Percentiles rank a stretch among this genome's conserved stretches.
These are phyloP conservation scores for Centroberyx gerrardi DNA, from an alignment of 2,797 vertebrate species.

Conservation along the genomic window DNA sequence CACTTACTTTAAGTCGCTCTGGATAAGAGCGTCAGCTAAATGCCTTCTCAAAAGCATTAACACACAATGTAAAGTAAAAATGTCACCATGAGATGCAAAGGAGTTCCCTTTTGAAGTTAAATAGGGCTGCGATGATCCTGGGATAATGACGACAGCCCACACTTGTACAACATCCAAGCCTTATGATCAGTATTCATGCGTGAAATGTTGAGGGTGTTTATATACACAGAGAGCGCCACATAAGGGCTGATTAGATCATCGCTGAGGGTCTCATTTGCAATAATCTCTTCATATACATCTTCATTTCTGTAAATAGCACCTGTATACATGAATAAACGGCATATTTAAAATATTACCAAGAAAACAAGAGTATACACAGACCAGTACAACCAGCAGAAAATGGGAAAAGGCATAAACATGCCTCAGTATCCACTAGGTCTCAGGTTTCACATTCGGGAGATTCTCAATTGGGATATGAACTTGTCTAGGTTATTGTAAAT, in stretches of 20 bases:
- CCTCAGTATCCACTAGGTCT: background rate
- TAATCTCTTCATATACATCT: background rate
- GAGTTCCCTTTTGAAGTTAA: constrained; percentile 2
- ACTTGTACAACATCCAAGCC: constrained; percentile 5
- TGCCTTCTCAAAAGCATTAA: background rate
- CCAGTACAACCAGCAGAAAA: background rate
- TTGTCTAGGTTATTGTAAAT: background rate
- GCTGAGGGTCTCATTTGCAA: constrained; percentile 1
- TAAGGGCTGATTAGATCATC: background rate
- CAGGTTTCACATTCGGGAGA: no score
- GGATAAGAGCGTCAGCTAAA: background rate
- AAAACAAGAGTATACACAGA: background rate
- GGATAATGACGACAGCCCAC: constrained; percentile 35
- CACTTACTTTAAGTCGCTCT: background rate
- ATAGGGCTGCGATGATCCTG: background rate
- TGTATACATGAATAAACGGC: background rate
- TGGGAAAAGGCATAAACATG: background rate
- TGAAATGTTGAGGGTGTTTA: constrained; percentile 18
- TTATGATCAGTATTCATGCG: constrained; percentile 36
- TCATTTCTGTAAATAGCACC: background rate
- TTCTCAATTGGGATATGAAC: no score
- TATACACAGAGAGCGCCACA: background rate
- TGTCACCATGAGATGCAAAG: background rate
- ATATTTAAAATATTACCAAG: background rate
- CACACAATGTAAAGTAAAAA: background rate